Evolutionary conservation across 2,113 vertebrate genomes (phyloP).

Genomic region (Cygnus atratus): DNA sequence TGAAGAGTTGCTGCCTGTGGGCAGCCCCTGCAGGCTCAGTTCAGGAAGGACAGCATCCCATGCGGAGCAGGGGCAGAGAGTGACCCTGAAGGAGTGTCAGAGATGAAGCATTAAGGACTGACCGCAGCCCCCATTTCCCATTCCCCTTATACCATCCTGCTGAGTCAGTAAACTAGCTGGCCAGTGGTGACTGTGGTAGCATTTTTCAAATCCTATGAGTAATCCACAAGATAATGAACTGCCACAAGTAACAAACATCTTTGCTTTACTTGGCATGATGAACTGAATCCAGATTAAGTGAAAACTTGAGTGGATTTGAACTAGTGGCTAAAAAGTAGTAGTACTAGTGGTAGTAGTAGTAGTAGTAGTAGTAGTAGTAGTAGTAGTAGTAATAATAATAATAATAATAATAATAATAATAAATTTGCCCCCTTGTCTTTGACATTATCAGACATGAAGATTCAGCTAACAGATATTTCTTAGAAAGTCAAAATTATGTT

Average conservation of each 20-base stretch:
- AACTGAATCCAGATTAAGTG: background rate
- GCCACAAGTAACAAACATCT: background rate
- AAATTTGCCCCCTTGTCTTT: background rate
- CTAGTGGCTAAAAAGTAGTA: background rate
- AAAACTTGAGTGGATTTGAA: background rate
- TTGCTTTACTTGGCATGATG: background rate
- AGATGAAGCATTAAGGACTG: no score
- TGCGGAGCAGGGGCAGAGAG: no score
- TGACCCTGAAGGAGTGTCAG: no score
- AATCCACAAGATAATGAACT: background rate
- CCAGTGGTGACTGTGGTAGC: accelerated
- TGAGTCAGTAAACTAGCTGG: background rate
- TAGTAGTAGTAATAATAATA: no score
- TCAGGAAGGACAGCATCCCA: no score
- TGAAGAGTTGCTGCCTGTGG: no score
- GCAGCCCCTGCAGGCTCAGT: no score
- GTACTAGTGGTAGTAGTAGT: no score
- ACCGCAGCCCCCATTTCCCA: no score
- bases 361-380: no score
- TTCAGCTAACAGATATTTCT: background rate
- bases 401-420: background rate
- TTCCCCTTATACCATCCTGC: background rate
- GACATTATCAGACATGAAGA: background rate
- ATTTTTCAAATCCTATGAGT: background rate
- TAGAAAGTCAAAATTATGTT: background rate